These are phyloP conservation scores for Zosterops hypoxanthus DNA, from an alignment of 2,113 vertebrate genomes.

Conservation along the genomic window DNA sequence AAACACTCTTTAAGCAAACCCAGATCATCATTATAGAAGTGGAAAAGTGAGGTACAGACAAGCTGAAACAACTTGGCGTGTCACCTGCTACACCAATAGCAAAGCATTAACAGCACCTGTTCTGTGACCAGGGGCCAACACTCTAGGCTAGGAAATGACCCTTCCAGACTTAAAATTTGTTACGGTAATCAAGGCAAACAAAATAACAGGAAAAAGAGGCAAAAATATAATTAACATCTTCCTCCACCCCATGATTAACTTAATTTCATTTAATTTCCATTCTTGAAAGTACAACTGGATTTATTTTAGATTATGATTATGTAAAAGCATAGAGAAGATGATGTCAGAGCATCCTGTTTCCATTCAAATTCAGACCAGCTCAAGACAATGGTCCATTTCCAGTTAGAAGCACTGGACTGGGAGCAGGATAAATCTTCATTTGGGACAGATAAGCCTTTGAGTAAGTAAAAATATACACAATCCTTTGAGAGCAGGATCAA, in stretches of 20 bases:
- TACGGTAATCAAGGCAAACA: neutral
- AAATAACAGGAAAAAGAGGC: neutral
- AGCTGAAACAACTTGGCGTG: neutral
- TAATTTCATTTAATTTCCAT: neutral
- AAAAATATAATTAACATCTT: neutral
- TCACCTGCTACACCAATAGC: neutral
- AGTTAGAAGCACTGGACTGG: neutral
- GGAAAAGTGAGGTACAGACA: neutral
- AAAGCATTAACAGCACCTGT: neutral
- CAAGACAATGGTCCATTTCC: neutral
- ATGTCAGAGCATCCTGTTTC: neutral
- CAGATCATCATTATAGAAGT: neutral
- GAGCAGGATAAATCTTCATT: neutral
- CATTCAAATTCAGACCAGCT: neutral
- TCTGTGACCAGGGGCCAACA: neutral
- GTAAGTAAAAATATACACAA: neutral
- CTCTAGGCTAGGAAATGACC: neutral
- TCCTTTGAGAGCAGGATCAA: neutral
- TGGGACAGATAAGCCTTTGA: neutral
- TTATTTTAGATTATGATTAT: neutral
- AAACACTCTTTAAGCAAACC: neutral
- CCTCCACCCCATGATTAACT: fast-evolving
- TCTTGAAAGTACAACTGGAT: neutral
- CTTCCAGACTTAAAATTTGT: neutral
- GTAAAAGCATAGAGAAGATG: neutral